These are phyloP conservation scores for Lasioglossum pauxillum DNA, from an alignment of 2,888 invertebrate species.

Conservation along the genomic window DNA sequence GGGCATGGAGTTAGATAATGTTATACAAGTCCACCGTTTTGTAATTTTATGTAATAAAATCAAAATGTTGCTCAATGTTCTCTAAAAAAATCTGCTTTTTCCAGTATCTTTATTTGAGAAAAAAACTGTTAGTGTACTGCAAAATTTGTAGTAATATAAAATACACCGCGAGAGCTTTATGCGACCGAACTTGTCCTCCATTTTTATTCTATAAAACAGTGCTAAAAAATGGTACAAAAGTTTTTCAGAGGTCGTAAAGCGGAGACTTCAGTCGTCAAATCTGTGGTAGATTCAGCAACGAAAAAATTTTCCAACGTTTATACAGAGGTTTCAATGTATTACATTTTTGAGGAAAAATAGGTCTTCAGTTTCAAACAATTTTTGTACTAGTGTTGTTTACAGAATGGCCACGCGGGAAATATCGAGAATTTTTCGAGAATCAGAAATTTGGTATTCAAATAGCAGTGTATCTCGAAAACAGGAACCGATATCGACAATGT, in stretches of 20 bases:
- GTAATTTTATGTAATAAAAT: too few relatives aligned
- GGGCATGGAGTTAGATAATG: too few relatives aligned
- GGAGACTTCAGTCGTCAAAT: not conserved
- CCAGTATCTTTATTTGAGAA: too few relatives aligned
- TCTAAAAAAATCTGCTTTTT: too few relatives aligned
- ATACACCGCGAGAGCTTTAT: too few relatives aligned
- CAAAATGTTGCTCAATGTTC: too few relatives aligned
- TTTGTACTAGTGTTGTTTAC: not conserved
- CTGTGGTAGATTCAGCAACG: not conserved
- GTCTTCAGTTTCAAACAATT: not conserved
- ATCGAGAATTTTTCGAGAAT: not conserved
- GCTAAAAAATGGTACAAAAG: too few relatives aligned
- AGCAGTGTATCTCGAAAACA: not conserved
- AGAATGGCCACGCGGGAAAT: not conserved
- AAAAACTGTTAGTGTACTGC: too few relatives aligned
- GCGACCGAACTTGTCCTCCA: too few relatives aligned
- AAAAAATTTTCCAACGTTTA: not conserved
- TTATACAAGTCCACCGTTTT: too few relatives aligned
- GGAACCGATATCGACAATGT: not conserved
- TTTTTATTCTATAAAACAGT: not conserved
- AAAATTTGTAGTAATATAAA: too few relatives aligned
- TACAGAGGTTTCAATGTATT: not conserved
- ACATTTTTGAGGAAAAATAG: not conserved
- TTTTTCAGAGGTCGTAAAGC: not conserved
- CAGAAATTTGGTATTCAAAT: conserved; percentile 1